Conservation (phyloP, 2,113 vertebrate species). For the Myotis lucifugus region DNA sequence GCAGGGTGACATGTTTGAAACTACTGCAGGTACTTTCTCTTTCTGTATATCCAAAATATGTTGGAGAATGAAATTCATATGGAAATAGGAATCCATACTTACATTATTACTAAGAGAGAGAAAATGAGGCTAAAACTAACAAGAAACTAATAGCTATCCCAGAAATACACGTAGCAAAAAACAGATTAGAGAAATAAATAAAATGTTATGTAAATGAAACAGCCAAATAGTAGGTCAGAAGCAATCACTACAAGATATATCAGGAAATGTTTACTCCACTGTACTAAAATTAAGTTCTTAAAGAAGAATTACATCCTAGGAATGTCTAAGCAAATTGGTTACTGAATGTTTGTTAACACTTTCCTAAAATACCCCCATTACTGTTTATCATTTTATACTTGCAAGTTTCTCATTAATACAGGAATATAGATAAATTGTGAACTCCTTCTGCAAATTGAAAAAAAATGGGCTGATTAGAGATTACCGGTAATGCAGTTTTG, state of each 20-base stretch:
- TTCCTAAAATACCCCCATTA: not conserved
- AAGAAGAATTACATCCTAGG: not conserved
- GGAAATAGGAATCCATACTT: not conserved
- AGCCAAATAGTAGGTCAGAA: not conserved
- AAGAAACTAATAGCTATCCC: not conserved
- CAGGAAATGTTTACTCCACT: not conserved
- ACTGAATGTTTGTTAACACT: conserved; percentile 16
- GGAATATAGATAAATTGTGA: not conserved
- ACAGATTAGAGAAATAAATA: not conserved
- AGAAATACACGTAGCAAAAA: not conserved
- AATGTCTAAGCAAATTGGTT: not conserved
- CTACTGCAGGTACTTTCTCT: not conserved
- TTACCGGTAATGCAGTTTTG: conserved; percentile 49
- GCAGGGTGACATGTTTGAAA: not conserved
- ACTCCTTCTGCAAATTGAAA: conserved; percentile 33
- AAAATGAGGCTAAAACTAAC: not conserved
- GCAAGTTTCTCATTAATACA: conserved; percentile 26
- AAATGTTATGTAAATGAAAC: not conserved
- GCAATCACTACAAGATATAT: not conserved
- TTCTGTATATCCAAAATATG: not conserved
- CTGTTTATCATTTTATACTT: conserved; percentile 24
- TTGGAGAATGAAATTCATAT: not conserved
- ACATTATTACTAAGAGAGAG: not conserved
- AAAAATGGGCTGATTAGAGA: conserved; percentile 54
- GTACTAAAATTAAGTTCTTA: conserved; percentile 13